Percentiles rank a stretch among this genome's conserved stretches.
Conservation (phyloP, 2,113 vertebrate species). For the Synchiropus splendidus region DNA sequence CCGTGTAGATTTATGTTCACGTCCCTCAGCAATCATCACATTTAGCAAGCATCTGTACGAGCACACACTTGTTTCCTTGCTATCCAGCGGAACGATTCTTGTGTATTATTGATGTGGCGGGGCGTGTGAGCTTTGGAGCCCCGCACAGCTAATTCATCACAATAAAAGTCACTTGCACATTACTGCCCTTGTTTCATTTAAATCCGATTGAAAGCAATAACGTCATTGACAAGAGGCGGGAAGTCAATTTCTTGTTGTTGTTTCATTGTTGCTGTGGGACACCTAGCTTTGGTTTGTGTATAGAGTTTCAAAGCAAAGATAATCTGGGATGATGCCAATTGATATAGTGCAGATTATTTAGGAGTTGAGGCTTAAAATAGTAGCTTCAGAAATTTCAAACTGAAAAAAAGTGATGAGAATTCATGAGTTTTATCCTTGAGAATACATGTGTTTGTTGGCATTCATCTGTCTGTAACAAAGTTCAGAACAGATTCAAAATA, state of each 20-base stretch:
- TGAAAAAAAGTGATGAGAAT: too few species aligned
- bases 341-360: too few species aligned
- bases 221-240: slow-evolving; percentile 11
- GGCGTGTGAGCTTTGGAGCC: slow-evolving; percentile 1
- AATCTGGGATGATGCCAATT: too few species aligned
- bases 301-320: too few species aligned
- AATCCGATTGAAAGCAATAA: slow-evolving; percentile 1
- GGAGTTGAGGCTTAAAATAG: too few species aligned
- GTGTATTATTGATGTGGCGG: slow-evolving; percentile 5
- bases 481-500: too few species aligned
- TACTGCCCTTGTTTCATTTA: too few species aligned
- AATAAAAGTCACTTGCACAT: slow-evolving; percentile 1
- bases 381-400: too few species aligned
- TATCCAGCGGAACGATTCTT: slow-evolving; percentile 2
- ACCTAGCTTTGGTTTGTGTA: too few species aligned
- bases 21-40: not conserved
- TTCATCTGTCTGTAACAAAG: too few species aligned
- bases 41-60: not conserved
- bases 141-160: slow-evolving; percentile 2
- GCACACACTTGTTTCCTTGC: not conserved
- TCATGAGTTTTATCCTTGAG: too few species aligned
- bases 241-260: slow-evolving; percentile 3
- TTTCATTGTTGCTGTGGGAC: not conserved
- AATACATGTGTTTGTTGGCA: too few species aligned
- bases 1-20: not conserved